Percentiles rank a stretch among this genome's conserved stretches.
Evolutionary conservation across 2,113 vertebrate genomes (phyloP).

Genomic region (Scopus umbretta): DNA sequence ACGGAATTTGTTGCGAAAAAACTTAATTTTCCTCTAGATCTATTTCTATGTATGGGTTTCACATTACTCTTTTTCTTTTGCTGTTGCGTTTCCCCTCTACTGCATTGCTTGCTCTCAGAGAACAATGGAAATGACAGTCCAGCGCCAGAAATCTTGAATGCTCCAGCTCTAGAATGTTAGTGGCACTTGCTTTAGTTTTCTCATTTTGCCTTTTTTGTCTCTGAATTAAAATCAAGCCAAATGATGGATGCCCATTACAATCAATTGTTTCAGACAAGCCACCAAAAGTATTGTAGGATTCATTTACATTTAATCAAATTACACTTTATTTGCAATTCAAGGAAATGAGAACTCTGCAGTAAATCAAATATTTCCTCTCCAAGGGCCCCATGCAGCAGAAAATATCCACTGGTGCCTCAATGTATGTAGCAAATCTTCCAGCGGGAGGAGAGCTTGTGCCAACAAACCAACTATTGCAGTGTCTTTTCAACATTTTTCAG

Average conservation of each 20-base stretch:
- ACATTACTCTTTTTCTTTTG: slow-evolving; percentile 13
- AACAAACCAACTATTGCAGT: background rate
- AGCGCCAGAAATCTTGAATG: background rate
- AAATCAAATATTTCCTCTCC: slow-evolving; percentile 68
- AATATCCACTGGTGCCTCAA: slow-evolving; percentile 32
- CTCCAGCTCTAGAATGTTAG: slow-evolving; percentile 41
- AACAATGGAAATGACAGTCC: slow-evolving; percentile 45
- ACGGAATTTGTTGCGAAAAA: background rate
- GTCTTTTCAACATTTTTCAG: background rate
- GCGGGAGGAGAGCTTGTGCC: slow-evolving; percentile 38
- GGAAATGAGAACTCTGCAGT: slow-evolving; percentile 62
- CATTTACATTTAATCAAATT: slow-evolving; percentile 71
- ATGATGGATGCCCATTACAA: slow-evolving; percentile 65
- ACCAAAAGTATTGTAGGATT: slow-evolving; percentile 65
- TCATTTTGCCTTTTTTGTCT: slow-evolving; percentile 52
- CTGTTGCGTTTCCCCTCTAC: background rate
- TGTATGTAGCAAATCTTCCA: slow-evolving; percentile 55
- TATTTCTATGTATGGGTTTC: background rate
- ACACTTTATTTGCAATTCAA: slow-evolving; percentile 70
- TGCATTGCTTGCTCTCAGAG: background rate
- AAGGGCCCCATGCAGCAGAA: slow-evolving; percentile 56
- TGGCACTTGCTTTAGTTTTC: slow-evolving; percentile 52
- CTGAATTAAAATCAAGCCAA: slow-evolving; percentile 63
- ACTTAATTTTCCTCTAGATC: background rate
- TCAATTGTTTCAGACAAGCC: slow-evolving; percentile 70